These are phyloP conservation scores for Australoheros scitulus DNA, from an alignment of 2,113 vertebrate species.

Conservation along the genomic window DNA sequence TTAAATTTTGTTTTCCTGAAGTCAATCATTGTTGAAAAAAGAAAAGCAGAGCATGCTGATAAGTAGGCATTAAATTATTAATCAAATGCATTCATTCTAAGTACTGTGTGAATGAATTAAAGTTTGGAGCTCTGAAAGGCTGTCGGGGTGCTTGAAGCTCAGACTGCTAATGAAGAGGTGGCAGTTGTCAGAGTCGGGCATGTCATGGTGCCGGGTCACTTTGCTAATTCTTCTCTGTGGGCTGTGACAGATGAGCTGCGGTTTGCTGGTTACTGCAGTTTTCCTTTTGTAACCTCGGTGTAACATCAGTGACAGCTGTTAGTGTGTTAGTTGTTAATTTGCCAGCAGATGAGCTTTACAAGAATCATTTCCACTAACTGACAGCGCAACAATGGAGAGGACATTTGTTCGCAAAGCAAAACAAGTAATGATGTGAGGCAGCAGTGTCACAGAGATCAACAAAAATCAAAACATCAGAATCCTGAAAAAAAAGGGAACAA, in stretches of 20 bases:
- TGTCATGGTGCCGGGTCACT: neutral
- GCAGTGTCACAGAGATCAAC: neutral
- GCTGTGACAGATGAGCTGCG: neutral
- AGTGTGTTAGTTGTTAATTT: neutral
- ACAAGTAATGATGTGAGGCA: neutral
- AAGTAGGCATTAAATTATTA: neutral
- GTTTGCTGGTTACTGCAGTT: neutral
- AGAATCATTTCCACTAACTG: neutral
- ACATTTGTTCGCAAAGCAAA: neutral
- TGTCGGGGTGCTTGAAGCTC: neutral
- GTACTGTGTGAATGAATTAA: neutral
- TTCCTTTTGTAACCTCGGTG: neutral
- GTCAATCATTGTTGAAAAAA: neutral
- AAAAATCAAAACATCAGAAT: neutral
- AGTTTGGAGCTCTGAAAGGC: neutral
- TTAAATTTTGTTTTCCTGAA: neutral
- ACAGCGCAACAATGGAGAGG: neutral
- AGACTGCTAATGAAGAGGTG: neutral
- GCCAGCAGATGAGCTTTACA: neutral
- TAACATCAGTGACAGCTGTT: neutral
- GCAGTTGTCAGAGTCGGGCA: constrained; percentile 14
- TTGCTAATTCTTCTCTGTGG: neutral
- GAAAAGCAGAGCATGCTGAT: neutral
- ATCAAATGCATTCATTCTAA: neutral
- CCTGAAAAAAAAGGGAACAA: neutral